Percentiles rank a stretch among this genome's conserved stretches.
Evolutionary conservation across 2,113 vertebrate genomes (phyloP).

Genomic region (Phaethornis superciliosus): DNA sequence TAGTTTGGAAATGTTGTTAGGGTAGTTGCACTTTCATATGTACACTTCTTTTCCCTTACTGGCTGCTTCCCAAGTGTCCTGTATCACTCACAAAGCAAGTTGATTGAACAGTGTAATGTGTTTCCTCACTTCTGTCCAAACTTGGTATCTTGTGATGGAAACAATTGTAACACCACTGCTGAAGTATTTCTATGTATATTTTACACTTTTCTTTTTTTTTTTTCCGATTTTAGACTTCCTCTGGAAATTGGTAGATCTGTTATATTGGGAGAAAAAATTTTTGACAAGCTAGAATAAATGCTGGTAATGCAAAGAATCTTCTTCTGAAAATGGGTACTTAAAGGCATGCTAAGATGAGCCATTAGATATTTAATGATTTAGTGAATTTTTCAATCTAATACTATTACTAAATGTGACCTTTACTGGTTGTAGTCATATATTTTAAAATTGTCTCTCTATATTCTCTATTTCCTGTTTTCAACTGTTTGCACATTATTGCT

Average conservation of each 20-base stretch:
- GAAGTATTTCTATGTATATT: neutral
- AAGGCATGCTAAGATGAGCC: neutral
- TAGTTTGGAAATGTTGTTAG: neutral
- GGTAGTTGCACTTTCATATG: neutral
- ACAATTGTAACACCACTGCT: neutral
- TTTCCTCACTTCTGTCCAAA: neutral
- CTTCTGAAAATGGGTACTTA: neutral
- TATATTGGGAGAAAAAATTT: neutral
- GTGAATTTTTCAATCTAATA: neutral
- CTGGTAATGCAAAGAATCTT: neutral
- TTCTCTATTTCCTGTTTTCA: neutral
- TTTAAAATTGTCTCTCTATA: neutral
- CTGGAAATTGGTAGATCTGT: neutral
- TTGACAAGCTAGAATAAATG: neutral
- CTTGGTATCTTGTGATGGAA: neutral
- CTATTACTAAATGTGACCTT: neutral
- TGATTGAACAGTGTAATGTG: neutral
- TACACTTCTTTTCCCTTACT: neutral
- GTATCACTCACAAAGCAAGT: neutral
- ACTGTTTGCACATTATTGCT: neutral
- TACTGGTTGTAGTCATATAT: neutral
- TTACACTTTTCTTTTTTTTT: neutral
- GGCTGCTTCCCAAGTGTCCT: neutral
- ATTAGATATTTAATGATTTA: neutral
- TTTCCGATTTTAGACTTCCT: neutral